Conservation (phyloP, 2,797 vertebrate genomes). For the Myiotriccus ornatus region DNA sequence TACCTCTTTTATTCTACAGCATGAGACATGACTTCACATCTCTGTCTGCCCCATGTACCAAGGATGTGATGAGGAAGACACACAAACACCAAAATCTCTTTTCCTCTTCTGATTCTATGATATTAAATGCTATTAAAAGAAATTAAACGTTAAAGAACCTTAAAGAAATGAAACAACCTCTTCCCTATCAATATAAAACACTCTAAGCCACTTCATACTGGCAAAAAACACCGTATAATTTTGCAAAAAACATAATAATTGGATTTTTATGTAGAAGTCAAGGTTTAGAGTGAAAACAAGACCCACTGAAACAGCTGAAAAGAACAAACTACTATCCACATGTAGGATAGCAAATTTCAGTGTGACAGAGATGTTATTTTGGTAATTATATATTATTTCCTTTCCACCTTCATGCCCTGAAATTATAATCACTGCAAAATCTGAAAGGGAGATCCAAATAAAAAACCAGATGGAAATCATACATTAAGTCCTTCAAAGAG, state of each 20-base stretch:
- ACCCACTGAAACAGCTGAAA: background rate
- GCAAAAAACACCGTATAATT: background rate
- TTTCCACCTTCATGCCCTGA: background rate
- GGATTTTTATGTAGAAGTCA: background rate
- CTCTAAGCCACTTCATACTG: background rate
- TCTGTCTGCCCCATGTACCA: background rate
- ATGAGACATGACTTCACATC: accelerated
- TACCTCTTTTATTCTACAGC: background rate
- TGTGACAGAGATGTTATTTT: background rate
- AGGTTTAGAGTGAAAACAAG: background rate
- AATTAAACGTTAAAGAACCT: background rate
- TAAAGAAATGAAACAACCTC: background rate
- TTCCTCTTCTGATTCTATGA: background rate
- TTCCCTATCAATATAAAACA: background rate
- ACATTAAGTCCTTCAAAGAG: slow-evolving; percentile 22
- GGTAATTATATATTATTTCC: background rate
- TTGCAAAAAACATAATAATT: background rate
- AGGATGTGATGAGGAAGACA: background rate
- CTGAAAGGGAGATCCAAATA: background rate
- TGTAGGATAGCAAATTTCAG: background rate
- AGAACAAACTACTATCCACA: background rate
- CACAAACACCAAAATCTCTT: background rate
- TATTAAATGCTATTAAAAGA: background rate
- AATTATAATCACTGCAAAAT: slow-evolving; percentile 6
- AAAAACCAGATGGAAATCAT: background rate